Base-by-base conservation (phyloP, 2,113 vertebrate genomes). In the Tetrao urogallus region DNA sequence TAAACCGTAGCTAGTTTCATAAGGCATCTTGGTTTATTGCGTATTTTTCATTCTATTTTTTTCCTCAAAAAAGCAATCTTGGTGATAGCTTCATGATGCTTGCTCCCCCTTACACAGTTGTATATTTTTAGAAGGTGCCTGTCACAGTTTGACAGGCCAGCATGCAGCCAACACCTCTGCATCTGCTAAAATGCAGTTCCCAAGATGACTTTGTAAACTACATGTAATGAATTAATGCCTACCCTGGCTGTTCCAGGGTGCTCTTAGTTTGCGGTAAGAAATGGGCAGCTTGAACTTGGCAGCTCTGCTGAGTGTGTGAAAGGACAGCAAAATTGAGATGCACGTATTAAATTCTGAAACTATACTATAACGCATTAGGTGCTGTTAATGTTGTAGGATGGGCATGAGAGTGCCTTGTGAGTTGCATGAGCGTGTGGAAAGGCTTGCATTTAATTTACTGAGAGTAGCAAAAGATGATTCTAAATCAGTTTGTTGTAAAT, bases 61-160 rank as follows among this genome's bases (percentile, higher is more conserved):
- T 58, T n/a, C 56, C 64, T 48, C 1, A 15, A 28, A 40, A 2
- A 57, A 66, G 9, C 4, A 27, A 22, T 70, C 38, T 82, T 52
- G 36, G 28, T 45, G 40, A 3, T 34, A 78, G 42, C 20, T 86
- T 82, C 0, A 0, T 12, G 11, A 17, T 70, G 16, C 89, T 93
- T 71, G 38, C 57, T 93, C 61, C 73, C 52, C 91, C 13, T 2
- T 77, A 63, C 4, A 1, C 66, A 5, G 15, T 38, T 86, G 75
- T 83, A 90, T 94, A 95, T 93, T 96, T 96, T 93, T 96, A 93
- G 92, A 92, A 17, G 30, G 21, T 3, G 11, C 57, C 81, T 90
- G 85, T 93, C 76, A 48, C 47, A 71, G 30, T 95, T 90, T 88
- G 90, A 92, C 88, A 92, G 92, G 52, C 52, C 64, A 56, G 77